Base-by-base conservation (phyloP, 2,888 invertebrate species). In the Loripinus fragilis region DNA sequence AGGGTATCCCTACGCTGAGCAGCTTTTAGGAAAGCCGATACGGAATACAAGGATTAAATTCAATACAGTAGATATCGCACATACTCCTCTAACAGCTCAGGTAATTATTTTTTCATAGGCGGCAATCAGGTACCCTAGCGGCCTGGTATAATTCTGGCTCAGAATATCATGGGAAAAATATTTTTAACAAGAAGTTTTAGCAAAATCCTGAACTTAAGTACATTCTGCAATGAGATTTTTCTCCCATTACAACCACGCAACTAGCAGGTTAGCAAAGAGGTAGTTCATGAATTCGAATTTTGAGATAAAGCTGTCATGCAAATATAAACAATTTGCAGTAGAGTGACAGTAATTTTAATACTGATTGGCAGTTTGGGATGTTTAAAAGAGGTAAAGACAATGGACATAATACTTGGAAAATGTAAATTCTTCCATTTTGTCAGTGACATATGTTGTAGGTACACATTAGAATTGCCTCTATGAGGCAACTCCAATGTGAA, bases 1-100 rank as follows among this genome's bases (percentile, higher is more conserved):
- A 33, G 60, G 33, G 12, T 60, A 60, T 60, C 60, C 60, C 7
- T 60, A 60, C 17, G 33, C 60, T 20, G 60, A 60, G 33, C 60
- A 60, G n/a, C 30, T 60, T 17, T 20, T 60, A 12, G 60, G 60
- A 10, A 60, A 33, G 23, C 60, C 60, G 5, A 60, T 60, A 2
- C 1, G 5, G 1, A 2, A 5, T 8, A 7, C 3, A 20, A 60
- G 33, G 8, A 3, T 60, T 2, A 60, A 17, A 33, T 33, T 60
- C 33, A 20, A 60, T 28, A 15, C 2, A 20, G 33, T 20, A 30
- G 33, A 60, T 33, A 33, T 60, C 23, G 2, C 30, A 20, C 2
- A 33, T 10, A 60, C 60, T 17, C 33, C 20, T 8, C 17, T 60
- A 10, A 30, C 3, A 60, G 17, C 60, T 8, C 5, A 3, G 60